Evolutionary conservation across 2,797 vertebrate species (phyloP).

Genomic region (Heliangelus exortis): DNA sequence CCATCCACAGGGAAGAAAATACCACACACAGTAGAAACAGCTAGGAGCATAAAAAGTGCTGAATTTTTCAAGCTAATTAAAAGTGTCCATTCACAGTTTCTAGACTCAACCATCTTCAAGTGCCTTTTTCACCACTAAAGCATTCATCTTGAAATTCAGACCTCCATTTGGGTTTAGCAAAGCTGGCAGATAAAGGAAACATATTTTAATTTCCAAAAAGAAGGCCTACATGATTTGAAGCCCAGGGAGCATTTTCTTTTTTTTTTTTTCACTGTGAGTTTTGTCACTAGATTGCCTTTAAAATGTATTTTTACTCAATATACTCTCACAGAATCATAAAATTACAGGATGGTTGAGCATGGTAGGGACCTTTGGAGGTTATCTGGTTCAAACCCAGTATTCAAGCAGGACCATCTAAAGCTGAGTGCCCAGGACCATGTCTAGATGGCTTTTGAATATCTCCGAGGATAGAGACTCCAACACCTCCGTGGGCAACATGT

Average conservation of each 20-base stretch:
- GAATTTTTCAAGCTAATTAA: constrained; percentile 26
- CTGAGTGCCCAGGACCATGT: not conserved
- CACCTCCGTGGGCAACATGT: not conserved
- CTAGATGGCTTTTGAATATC: not conserved
- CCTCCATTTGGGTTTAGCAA: not conserved
- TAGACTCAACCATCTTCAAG: constrained; percentile 10
- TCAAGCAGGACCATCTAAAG: not conserved
- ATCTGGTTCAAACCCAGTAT: not conserved
- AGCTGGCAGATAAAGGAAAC: not conserved
- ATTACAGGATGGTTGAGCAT: not conserved
- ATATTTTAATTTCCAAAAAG: not conserved
- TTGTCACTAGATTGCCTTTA: not conserved
- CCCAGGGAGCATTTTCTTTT: not conserved
- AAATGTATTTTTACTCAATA: not conserved
- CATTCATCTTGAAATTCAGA: not conserved
- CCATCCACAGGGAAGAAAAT: not conserved
- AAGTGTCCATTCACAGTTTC: not conserved
- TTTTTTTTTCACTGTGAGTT: not conserved
- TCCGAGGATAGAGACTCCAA: not conserved
- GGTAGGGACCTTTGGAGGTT: not conserved
- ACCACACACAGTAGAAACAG: constrained; percentile 5
- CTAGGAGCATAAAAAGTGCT: not conserved
- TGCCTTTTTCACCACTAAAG: not conserved
- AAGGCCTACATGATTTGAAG: not conserved
- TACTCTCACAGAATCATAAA: not conserved